Base-by-base conservation (phyloP, 2,113 vertebrate species). In the Lamprotornis superbus region DNA sequence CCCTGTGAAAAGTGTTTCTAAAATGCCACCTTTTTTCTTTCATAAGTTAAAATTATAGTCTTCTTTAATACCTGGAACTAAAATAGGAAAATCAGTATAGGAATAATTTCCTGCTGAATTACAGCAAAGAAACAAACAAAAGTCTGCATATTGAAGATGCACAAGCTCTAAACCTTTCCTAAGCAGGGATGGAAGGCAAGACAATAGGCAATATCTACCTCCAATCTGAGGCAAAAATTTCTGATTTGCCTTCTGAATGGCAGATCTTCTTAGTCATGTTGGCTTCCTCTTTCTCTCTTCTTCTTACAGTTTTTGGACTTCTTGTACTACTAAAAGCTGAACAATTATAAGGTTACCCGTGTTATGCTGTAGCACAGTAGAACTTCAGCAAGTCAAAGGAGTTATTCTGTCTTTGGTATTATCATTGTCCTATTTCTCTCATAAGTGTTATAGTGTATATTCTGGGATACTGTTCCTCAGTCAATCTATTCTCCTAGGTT, bases 401-500 rank as follows among this genome's bases (percentile, higher is more conserved):
- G 5, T 69, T 77, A 50, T 75, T 27, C 8, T 1, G 2, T 86
- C 40, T 91, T 94, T 83, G 12, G 0, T 60, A 50, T 88, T 74
- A 59, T 13, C 30, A 67, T 42, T 87, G 74, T 75, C 33, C 55
- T 30, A 23, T 83, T 87, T 91, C 22, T 63, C 25, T 74, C 52
- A 64, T 33, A 65, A 63, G 49, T 56, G 39, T 49, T 83, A n/a
- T 8, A 63, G 12, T 20, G 28, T 35, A 11, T 83, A 76, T 91
- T 95, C 76, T 75, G 33, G 46, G 69, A 76, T 91, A 60, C 46
- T 89, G 40, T 56, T 85, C 47, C 44, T 78, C 44, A 57, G 68
- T 40, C 52, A 70, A 17, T 79, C 71, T 91, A n/a, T 96, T 93
- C 83, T 93, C 53, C 30, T 31, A 61, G 33, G 35, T 92, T 92